These are phyloP conservation scores for Drosophila robusta DNA, from an alignment of 2,888 invertebrate species.

Conservation along the genomic window DNA sequence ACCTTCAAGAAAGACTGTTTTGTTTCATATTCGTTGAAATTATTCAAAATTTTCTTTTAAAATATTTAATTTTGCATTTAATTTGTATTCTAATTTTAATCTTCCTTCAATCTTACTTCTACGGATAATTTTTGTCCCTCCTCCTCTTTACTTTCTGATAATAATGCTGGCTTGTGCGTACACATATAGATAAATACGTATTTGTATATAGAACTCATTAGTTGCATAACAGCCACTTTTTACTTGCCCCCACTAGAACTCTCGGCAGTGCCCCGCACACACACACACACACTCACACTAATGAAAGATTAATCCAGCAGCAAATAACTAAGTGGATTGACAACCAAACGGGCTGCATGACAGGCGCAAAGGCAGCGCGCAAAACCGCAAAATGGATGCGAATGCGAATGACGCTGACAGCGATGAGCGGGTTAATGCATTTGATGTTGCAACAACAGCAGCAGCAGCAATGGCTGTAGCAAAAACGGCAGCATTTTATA, in stretches of 20 bases:
- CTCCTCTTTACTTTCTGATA: too few species aligned
- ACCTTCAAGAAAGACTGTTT: too few species aligned
- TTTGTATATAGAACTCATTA: conserved; percentile 3
- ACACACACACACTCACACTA: conserved; percentile 9
- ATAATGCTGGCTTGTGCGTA: too few species aligned
- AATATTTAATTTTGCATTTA: too few species aligned
- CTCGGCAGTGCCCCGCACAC: neutral
- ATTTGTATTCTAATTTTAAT: neutral
- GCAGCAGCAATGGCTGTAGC: conserved; percentile 14
- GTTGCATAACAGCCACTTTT: conserved; percentile 8
- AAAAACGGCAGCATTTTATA: conserved; percentile 44
- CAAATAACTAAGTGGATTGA: conserved; percentile 59
- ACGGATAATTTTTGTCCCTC: neutral
- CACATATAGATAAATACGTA: neutral
- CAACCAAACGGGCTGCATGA: conserved; percentile 40
- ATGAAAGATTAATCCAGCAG: conserved; percentile 50
- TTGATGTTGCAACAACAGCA: conserved; percentile 61
- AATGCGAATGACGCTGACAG: conserved; percentile 73
- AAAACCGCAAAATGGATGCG: conserved; percentile 57
- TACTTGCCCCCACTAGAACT: neutral
- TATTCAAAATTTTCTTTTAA: too few species aligned
- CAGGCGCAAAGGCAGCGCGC: conserved; percentile 29
- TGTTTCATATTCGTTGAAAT: too few species aligned
- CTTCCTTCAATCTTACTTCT: neutral
- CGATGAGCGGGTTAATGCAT: conserved; percentile 77